Conservation (phyloP, 2,113 vertebrate species). For the Periophthalmus modestus region DNA sequence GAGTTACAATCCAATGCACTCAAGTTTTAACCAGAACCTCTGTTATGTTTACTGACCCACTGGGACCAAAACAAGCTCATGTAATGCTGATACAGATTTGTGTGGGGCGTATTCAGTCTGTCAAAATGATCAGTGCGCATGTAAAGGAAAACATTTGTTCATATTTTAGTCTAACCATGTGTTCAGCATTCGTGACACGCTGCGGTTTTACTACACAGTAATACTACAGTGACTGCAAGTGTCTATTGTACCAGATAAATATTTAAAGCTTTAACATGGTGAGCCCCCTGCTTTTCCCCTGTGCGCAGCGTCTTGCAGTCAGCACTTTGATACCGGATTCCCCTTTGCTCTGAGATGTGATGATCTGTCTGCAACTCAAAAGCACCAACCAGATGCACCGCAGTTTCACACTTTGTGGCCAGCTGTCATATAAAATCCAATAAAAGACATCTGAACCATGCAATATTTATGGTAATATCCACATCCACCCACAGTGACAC, state of each 20-base stretch:
- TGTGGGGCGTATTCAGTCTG: no score
- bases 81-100: no score
- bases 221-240: constrained; percentile 43
- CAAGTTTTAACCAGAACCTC: no score
- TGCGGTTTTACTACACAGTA: constrained; percentile 55
- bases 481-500: constrained; percentile 31
- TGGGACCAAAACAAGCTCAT: no score
- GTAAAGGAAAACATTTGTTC: no score
- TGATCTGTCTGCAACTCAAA: constrained; percentile 53
- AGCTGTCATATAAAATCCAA: constrained; percentile 58
- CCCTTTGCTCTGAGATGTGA: constrained; percentile 43
- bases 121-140: not conserved
- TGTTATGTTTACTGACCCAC: no score
- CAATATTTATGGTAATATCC: constrained; percentile 57
- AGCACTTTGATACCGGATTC: constrained; percentile 56
- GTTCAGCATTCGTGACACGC: constrained; percentile 50
- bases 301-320: constrained; percentile 39
- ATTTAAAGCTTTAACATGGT: constrained; percentile 62
- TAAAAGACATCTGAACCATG: constrained; percentile 60
- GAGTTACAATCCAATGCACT: no score
- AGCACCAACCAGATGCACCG: constrained; percentile 34
- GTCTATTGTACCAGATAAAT: constrained; percentile 67
- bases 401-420: constrained; percentile 41
- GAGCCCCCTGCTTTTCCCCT: constrained; percentile 42
- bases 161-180: constrained; percentile 16